A percentile compares a stretch with the other conserved stretches of the same genome.
These are phyloP conservation scores for Ophthalmolycus amberensis DNA, from an alignment of 2,113 vertebrate genomes.

Conservation along the genomic window DNA sequence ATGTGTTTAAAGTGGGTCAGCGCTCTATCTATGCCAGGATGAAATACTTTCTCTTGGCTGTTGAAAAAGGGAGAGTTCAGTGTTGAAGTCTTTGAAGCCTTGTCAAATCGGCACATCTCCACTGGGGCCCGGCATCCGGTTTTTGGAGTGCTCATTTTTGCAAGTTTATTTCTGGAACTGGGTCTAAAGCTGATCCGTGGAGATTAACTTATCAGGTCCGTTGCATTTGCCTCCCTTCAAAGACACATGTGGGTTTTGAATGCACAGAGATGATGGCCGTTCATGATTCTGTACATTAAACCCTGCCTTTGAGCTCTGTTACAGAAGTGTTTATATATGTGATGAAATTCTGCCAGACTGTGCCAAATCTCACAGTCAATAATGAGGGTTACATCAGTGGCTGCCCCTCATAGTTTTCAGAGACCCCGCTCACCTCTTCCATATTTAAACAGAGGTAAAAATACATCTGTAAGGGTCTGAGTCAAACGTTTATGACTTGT, in stretches of 20 bases:
- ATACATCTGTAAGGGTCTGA: slow-evolving; percentile 17
- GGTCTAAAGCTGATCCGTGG: slow-evolving; percentile 38
- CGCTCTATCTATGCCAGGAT: slow-evolving; percentile 16
- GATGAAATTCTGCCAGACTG: slow-evolving; percentile 58
- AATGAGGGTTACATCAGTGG: slow-evolving; percentile 58
- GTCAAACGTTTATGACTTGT: slow-evolving; percentile 43
- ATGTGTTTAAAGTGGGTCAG: slow-evolving; percentile 60
- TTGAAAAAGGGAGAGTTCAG: slow-evolving; percentile 26
- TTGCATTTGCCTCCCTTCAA: slow-evolving; percentile 13
- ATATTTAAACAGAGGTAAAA: slow-evolving; percentile 43
- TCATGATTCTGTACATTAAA: slow-evolving; percentile 22
- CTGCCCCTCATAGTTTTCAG: slow-evolving; percentile 42
- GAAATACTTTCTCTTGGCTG: slow-evolving; percentile 45
- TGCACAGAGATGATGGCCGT: background rate
- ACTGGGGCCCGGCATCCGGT: slow-evolving; percentile 42
- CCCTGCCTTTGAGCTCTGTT: slow-evolving; percentile 43
- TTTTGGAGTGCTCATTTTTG: slow-evolving; percentile 57
- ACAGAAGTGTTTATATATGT: slow-evolving; percentile 36
- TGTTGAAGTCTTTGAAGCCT: slow-evolving; percentile 50
- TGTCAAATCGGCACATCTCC: slow-evolving; percentile 55
- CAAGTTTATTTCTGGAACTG: slow-evolving; percentile 64
- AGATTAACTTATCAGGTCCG: slow-evolving; percentile 25
- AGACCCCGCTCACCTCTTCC: slow-evolving; percentile 16
- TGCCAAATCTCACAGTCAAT: slow-evolving; percentile 75
- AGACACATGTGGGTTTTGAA: slow-evolving; percentile 5